Conservation (phyloP, 2,888 invertebrate genomes). For the Yponomeuta plumbellus region DNA sequence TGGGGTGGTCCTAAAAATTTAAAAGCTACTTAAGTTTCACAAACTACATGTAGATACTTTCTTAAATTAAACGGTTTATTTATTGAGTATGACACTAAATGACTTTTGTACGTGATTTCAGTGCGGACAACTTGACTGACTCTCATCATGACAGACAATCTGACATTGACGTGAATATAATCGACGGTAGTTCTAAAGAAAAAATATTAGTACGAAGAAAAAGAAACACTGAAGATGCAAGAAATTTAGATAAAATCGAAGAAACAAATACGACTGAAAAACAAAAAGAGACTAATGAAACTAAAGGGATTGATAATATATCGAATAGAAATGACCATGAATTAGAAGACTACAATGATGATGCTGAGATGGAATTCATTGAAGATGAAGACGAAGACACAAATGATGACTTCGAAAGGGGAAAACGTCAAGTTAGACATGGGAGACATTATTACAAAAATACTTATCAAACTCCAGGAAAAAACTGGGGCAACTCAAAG, state of each 20-base stretch:
- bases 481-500: constrained; percentile 51
- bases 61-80: neutral
- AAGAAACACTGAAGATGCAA: constrained; percentile 37
- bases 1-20: too few relatives aligned
- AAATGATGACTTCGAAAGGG: constrained; percentile 57
- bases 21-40: too few relatives aligned
- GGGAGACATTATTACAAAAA: constrained; percentile 53
- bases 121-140: constrained; percentile 64
- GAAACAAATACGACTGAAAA: constrained; percentile 12
- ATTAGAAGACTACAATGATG: constrained; percentile 39
- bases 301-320: constrained; percentile 32
- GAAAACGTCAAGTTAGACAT: constrained; percentile 61
- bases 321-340: constrained; percentile 47
- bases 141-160: constrained; percentile 55
- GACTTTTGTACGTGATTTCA: constrained; percentile 55
- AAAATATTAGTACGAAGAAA: constrained; percentile 46
- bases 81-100: constrained; percentile 30
- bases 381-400: constrained; percentile 20
- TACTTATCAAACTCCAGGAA: constrained; percentile 44
- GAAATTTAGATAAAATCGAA: constrained; percentile 27
- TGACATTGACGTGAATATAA: constrained; percentile 60
- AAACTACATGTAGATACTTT: too few relatives aligned
- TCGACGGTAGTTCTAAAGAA: constrained; percentile 42
- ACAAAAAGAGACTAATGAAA: constrained; percentile 33
- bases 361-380: constrained; percentile 34